Conservation (phyloP, 2,113 vertebrate genomes). For the Ctenomys sociabilis region DNA sequence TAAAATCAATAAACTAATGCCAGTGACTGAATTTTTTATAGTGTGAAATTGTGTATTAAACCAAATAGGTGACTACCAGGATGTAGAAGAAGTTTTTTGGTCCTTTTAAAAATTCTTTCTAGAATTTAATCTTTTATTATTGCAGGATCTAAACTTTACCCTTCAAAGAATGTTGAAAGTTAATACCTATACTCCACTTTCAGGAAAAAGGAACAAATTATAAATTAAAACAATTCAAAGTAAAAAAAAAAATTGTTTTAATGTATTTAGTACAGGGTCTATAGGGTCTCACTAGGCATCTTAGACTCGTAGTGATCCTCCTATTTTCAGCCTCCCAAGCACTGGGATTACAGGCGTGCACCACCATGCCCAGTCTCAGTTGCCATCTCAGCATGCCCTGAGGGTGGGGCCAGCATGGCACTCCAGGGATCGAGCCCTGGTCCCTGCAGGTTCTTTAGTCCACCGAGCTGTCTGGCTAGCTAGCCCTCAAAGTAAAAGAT, state of each 20-base stretch:
- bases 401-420: too few species aligned
- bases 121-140: constrained; percentile 31
- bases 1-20: constrained; percentile 40
- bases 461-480: too few species aligned
- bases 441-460: too few species aligned
- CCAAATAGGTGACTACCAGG: not conserved
- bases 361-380: too few species aligned
- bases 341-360: too few species aligned
- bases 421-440: too few species aligned
- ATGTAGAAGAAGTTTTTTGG: not conserved
- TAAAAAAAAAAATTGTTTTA: not conserved
- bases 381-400: too few species aligned
- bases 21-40: not conserved
- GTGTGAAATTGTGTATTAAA: constrained; percentile 1
- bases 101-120: not conserved
- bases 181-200: constrained; percentile 21
- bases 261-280: too few species aligned
- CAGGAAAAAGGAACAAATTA: constrained; percentile 21
- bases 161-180: not conserved
- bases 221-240: not conserved
- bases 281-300: too few species aligned
- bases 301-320: too few species aligned
- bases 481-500: not conserved
- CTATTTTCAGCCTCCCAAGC: too few species aligned
- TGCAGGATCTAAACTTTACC: not conserved